Percentiles rank a stretch among this genome's conserved stretches.
These are phyloP conservation scores for Rattus rattus DNA, from an alignment of 2,113 vertebrate genomes.

Conservation along the genomic window DNA sequence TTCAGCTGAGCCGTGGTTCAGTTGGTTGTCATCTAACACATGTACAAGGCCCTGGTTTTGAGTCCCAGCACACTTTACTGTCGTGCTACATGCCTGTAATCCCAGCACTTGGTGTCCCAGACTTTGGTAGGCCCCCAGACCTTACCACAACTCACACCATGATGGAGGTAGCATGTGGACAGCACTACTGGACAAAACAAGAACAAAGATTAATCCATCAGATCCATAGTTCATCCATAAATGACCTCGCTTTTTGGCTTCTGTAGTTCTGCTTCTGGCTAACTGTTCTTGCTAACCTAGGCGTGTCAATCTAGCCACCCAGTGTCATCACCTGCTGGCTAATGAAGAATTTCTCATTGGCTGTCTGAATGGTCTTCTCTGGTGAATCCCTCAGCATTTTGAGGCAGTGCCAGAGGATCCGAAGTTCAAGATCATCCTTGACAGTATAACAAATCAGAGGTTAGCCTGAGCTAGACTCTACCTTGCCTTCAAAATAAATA, in stretches of 20 bases:
- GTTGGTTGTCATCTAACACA: too few relatives aligned
- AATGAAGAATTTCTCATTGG: background rate
- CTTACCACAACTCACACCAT: too few relatives aligned
- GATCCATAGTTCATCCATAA: background rate
- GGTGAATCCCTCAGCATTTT: background rate
- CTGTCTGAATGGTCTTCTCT: background rate
- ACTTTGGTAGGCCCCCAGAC: background rate
- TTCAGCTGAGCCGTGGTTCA: background rate
- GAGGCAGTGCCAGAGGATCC: background rate
- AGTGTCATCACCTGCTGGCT: background rate
- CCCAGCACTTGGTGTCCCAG: background rate
- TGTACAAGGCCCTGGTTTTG: background rate
- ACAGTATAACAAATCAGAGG: background rate
- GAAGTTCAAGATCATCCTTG: background rate
- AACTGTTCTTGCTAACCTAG: background rate
- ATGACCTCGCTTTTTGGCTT: background rate
- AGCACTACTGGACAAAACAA: background rate
- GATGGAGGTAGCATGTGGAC: background rate
- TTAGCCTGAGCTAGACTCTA: too few relatives aligned
- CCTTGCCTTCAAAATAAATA: background rate
- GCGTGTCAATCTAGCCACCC: background rate
- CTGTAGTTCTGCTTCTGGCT: background rate
- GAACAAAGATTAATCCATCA: background rate
- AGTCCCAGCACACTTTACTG: background rate
- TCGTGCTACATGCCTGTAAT: background rate